A percentile compares a stretch with the other conserved stretches of the same genome.
Evolutionary conservation across 2,888 invertebrate genomes (phyloP).

Genomic region (Thereva unica): DNA sequence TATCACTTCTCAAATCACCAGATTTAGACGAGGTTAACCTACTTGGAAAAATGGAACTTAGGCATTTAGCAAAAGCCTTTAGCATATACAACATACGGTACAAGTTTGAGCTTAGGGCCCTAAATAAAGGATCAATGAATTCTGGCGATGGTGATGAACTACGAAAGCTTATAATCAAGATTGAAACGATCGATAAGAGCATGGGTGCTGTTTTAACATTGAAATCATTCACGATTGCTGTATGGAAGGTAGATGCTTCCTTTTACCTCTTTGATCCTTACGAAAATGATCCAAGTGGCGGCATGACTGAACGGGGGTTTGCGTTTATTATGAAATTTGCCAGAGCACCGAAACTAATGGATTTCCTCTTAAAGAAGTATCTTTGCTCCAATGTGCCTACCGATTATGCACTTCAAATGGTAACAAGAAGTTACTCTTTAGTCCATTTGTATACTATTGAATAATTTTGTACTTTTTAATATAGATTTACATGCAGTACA

Average conservation of each 20-base stretch:
- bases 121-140: conserved; percentile 27
- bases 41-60: conserved; percentile 47
- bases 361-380: conserved; percentile 51
- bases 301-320: conserved; percentile 50
- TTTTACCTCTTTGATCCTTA: conserved; percentile 60
- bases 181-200: conserved; percentile 38
- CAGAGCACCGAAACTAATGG: conserved; percentile 48
- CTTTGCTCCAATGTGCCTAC: conserved; percentile 39
- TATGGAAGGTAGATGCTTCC: conserved; percentile 56
- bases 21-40: conserved; percentile 41
- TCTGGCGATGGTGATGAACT: conserved; percentile 31
- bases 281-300: conserved; percentile 57
- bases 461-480: too few species aligned
- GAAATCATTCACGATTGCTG: conserved; percentile 53
- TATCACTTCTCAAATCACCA: conserved; percentile 10
- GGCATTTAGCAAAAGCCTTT: conserved; percentile 51
- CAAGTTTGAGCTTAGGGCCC: conserved; percentile 32
- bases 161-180: conserved; percentile 34
- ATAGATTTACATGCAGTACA: too few species aligned
- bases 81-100: conserved; percentile 43
- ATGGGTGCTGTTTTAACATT: conserved; percentile 53
- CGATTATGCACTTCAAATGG: conserved; percentile 39
- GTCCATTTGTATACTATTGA: too few species aligned
- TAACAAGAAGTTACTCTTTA: conserved; percentile 30
- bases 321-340: conserved; percentile 55